phyloP scores from a whole-genome alignment of 2,888 invertebrate genomes.

The Temnothorax rugatulus region DNA sequence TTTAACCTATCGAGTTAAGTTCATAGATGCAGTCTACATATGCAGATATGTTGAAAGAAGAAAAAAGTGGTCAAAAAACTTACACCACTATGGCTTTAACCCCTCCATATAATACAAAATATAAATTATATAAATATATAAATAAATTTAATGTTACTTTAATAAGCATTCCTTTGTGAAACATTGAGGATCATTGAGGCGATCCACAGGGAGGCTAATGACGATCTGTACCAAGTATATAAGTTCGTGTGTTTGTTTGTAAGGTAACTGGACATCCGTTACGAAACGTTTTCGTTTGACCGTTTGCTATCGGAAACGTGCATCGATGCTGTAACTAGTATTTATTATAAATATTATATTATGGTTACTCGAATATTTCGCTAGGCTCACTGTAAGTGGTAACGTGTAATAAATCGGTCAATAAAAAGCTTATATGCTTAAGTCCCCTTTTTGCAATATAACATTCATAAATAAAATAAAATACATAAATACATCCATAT shows the following conservation, averaged over 20 bases:
- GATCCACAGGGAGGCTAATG: constrained; percentile 51
- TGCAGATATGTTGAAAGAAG: too few species aligned
- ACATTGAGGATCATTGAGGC: constrained; percentile 67
- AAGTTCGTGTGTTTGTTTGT: constrained; percentile 83
- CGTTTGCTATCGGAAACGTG: constrained; percentile 78
- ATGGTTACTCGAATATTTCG: constrained; percentile 81
- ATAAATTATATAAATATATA: constrained; percentile 80
- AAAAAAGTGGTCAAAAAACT: too few species aligned
- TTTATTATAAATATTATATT: constrained; percentile 79
- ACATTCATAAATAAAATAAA: too few species aligned
- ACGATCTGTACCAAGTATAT: constrained; percentile 78
- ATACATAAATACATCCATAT: not conserved
- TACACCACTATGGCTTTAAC: too few species aligned
- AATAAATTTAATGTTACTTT: constrained; percentile 79
- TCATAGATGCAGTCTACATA: too few species aligned
- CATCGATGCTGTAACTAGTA: constrained; percentile 84
- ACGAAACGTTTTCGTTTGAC: constrained; percentile 79
- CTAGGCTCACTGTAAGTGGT: constrained; percentile 85
- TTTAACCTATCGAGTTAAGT: too few species aligned
- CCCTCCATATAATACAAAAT: constrained; percentile 72
- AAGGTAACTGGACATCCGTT: constrained; percentile 79
- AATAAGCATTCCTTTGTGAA: constrained; percentile 77
- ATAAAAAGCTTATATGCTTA: constrained; percentile 85
- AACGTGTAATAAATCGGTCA: constrained; percentile 86
- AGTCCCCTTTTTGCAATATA: constrained; percentile 28